These are phyloP conservation scores for Melinopterus prodromus DNA, from an alignment of 2,888 invertebrate species.

Conservation along the genomic window DNA sequence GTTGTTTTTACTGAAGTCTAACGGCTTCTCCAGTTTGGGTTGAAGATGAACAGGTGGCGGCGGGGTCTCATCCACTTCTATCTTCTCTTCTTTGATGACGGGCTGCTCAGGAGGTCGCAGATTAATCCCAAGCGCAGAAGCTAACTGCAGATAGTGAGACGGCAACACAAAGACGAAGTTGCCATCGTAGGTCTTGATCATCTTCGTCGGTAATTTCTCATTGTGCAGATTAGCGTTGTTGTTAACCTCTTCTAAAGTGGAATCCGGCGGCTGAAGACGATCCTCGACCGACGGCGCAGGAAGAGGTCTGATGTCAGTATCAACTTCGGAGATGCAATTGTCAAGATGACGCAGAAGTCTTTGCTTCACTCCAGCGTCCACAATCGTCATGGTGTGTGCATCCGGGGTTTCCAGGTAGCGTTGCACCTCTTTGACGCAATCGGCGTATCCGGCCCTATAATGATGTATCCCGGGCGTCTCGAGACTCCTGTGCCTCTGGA, in stretches of 20 bases:
- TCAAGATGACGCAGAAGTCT: slow-evolving; percentile 68
- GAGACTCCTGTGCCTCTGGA: slow-evolving; percentile 76
- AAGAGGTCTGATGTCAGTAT: slow-evolving; percentile 60
- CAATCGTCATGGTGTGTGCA: slow-evolving; percentile 66
- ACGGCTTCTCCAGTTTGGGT: slow-evolving; percentile 58
- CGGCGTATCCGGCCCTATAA: slow-evolving; percentile 72
- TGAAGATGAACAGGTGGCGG: slow-evolving; percentile 14
- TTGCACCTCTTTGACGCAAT: slow-evolving; percentile 70
- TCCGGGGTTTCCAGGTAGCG: slow-evolving; percentile 69
- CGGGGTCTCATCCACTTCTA: slow-evolving; percentile 37
- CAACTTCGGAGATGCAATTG: slow-evolving; percentile 69
- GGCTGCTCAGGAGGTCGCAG: slow-evolving; percentile 50
- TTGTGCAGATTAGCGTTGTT: slow-evolving; percentile 53
- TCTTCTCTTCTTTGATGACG: slow-evolving; percentile 36
- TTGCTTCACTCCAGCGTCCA: slow-evolving; percentile 68
- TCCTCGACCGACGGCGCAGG: slow-evolving; percentile 43
- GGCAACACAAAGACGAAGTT: slow-evolving; percentile 70
- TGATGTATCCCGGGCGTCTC: slow-evolving; percentile 68
- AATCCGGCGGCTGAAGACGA: slow-evolving; percentile 58
- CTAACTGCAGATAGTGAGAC: slow-evolving; percentile 69
- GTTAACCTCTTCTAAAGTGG: slow-evolving; percentile 55
- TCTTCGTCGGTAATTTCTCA: slow-evolving; percentile 60
- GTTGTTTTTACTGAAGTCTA: slow-evolving; percentile 63
- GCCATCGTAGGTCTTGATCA: slow-evolving; percentile 67
- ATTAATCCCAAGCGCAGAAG: slow-evolving; percentile 62